Percentiles rank a stretch among this genome's conserved stretches.
Evolutionary conservation across 2,113 vertebrate genomes (phyloP).

Genomic region (Ailuropoda melanoleuca): DNA sequence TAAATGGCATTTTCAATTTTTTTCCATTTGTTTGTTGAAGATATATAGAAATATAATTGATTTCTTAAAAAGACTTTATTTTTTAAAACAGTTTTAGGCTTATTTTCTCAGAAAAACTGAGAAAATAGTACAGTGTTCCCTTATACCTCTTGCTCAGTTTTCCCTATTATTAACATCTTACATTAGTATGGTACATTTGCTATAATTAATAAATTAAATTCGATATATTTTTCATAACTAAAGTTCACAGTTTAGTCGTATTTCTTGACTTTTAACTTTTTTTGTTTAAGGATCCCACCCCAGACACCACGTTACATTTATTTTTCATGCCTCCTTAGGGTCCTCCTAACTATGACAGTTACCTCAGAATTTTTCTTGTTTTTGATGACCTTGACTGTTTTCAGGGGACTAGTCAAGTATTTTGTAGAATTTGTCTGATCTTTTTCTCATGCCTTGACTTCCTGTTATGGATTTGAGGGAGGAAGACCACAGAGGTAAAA

Average conservation of each 20-base stretch:
- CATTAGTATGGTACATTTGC: not conserved
- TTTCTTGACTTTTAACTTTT: not conserved
- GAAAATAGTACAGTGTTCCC: not conserved
- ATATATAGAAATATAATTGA: not conserved
- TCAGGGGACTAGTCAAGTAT: not conserved
- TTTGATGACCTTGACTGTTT: not conserved
- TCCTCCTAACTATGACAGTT: not conserved
- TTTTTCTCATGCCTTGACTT: not conserved
- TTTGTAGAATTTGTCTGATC: not conserved
- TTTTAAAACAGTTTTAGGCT: not conserved
- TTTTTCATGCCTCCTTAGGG: not conserved
- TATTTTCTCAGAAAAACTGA: not conserved
- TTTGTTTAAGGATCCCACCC: not conserved
- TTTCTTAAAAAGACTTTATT: not conserved
- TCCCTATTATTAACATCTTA: not conserved
- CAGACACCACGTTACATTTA: not conserved
- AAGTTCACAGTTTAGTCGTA: not conserved
- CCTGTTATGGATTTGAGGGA: not conserved
- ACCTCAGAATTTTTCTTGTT: not conserved
- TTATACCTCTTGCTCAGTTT: not conserved
- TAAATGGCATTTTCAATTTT: not conserved
- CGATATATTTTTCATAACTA: not conserved
- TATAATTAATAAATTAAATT: not conserved
- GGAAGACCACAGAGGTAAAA: not conserved
- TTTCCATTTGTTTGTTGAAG: not conserved